Base-by-base conservation (phyloP, 2,797 vertebrate genomes). In the Oryzias dopingdopingensis region DNA sequence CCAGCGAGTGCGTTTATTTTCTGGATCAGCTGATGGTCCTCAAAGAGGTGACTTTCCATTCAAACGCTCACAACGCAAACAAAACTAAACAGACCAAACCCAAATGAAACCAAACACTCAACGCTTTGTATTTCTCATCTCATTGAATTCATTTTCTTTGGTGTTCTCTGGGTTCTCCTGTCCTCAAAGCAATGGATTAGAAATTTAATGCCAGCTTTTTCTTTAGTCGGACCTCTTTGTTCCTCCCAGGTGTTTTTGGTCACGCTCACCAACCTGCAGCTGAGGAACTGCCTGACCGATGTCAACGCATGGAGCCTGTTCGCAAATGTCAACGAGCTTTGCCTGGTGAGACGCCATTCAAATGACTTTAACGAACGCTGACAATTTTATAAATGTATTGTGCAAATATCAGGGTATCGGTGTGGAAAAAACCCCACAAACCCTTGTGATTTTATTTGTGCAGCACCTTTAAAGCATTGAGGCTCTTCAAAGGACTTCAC, bases 1-100 rank as follows among this genome's bases (percentile, higher is more conserved):
- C 93, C 42, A 95, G 92, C 37, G 94, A 98, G 90, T 95, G 95
- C 62, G 92, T 92, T 78, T 96, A 98, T 86, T 96, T 96, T 87
- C 90, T 96, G 84, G 94, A 96, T 79, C 94, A 95, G 81, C 92
- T 98, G 59, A 90, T 95, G 89, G 94, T 98, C 85, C 92, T 97
- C 74, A 95, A 96, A 89, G 93, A 87, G 94, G 95, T 95, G 88
- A 89, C 41, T 54, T 41, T 16, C 18, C 46, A 67, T 59, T 23
- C 52, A 58, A 45, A 3, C 4, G 15, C 3, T 23, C 32, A 52
- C 42, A 66, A 23, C 32, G 53, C 48, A 23, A 47, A 59, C 50
- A 55, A 52, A 75, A 62, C 74, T 29, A 74, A 69, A 73, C 37
- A 44, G 58, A 57, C 69, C 64, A 66, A 82, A 72, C 69, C 67